A percentile compares a stretch with the other conserved stretches of the same genome.
phyloP scores from a whole-genome alignment of 1,140 invertebrate genomes.

The Delia radicum region DNA sequence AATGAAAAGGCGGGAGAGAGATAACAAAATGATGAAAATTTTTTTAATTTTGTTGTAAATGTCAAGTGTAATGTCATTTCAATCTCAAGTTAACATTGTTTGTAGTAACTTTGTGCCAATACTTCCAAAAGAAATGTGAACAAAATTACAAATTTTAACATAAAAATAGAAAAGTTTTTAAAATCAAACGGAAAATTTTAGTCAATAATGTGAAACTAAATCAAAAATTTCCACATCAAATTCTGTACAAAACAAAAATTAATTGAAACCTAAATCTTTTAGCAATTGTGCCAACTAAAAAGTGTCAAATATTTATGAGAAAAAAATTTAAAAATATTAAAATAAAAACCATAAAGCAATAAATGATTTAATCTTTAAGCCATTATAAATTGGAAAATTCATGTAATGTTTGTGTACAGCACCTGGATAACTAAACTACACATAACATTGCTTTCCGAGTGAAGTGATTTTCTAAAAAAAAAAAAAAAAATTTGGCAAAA shows the following conservation, averaged over 20 bases:
- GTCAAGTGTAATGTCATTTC: conserved; percentile 56
- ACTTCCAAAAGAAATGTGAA: not conserved
- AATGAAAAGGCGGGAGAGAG: conserved; percentile 8
- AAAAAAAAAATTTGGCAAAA: no score
- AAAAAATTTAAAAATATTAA: not conserved
- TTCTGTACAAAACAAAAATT: no score
- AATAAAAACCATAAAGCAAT: conserved; percentile 31
- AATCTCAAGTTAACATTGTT: conserved; percentile 26
- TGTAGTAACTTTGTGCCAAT: not conserved
- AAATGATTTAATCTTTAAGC: no score
- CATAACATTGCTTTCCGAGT: no score
- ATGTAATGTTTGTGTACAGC: no score
- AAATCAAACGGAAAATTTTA: not conserved
- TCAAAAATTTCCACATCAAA: no score
- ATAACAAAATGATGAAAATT: not conserved
- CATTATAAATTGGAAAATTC: no score
- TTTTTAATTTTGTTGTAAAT: conserved; percentile 35
- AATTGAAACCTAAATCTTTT: no score
- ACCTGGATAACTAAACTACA: no score
- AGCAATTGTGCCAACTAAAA: no score
- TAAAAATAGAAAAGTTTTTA: conserved; percentile 1
- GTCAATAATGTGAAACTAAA: no score
- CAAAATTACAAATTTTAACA: not conserved
- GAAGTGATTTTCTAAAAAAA: conserved; percentile 47
- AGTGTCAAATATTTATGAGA: not conserved